Conservation (phyloP, 2,113 vertebrate genomes). For the Lethenteron reissneri region DNA sequence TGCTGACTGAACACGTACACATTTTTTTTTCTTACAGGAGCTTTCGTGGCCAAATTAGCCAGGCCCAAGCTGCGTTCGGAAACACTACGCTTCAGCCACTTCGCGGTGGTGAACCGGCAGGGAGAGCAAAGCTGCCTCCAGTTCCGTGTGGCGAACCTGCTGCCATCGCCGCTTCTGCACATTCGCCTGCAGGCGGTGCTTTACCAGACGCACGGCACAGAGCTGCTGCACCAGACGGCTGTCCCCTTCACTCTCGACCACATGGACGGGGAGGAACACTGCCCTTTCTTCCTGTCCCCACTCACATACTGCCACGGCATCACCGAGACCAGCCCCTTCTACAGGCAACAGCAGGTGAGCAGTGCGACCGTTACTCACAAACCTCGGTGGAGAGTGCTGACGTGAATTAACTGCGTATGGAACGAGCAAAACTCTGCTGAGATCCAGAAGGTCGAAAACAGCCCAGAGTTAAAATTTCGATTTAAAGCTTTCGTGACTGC, state of each 20-base stretch:
- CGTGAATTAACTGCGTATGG: no score
- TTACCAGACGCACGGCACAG: constrained; percentile 51
- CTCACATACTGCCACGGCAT: constrained; percentile 59
- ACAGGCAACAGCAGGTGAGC: constrained; percentile 12
- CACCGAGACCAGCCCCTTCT: constrained; percentile 48
- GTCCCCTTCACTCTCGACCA: constrained; percentile 58
- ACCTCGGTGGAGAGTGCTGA: no score
- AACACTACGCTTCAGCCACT: constrained; percentile 62
- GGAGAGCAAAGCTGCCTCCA: constrained; percentile 50
- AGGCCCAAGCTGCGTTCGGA: constrained; percentile 70
- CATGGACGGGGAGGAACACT: constrained; percentile 30
- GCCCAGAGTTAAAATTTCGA: no score
- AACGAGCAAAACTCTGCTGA: no score
- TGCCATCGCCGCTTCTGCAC: constrained; percentile 47
- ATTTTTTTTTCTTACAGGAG: constrained; percentile 31
- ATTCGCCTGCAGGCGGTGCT: constrained; percentile 59
- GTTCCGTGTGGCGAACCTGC: constrained; percentile 66
- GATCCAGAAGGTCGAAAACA: no score
- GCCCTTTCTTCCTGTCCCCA: constrained; percentile 73
- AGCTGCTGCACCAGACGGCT: constrained; percentile 53
- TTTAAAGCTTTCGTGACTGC: no score
- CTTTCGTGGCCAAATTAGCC: constrained; percentile 88
- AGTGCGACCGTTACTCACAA: no score
- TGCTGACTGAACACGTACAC: constrained; percentile 11
- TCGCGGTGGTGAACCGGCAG: constrained; percentile 39